phyloP scores from a whole-genome alignment of 2,113 vertebrate genomes.

The Pristiophorus japonicus region DNA sequence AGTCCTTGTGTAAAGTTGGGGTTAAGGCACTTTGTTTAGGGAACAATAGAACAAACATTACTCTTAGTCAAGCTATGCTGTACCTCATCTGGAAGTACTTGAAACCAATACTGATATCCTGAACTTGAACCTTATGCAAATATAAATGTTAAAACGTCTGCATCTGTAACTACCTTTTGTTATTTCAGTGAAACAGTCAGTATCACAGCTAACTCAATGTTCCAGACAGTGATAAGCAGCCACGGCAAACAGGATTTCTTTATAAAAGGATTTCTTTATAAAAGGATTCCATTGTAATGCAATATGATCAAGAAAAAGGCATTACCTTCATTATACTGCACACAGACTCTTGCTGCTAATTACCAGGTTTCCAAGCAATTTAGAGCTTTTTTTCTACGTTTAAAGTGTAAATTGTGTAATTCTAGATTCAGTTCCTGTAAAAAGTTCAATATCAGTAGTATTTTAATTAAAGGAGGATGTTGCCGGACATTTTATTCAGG shows the following conservation, averaged over 20 bases:
- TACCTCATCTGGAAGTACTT: neutral
- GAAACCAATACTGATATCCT: neutral
- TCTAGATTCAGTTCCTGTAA: neutral
- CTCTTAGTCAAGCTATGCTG: neutral
- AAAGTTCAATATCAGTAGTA: neutral
- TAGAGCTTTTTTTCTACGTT: neutral
- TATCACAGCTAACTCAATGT: neutral
- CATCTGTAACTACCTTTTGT: neutral
- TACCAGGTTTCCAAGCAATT: neutral
- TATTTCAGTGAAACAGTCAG: neutral
- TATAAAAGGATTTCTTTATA: neutral
- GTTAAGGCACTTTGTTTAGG: conserved; percentile 17
- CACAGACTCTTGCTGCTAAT: neutral
- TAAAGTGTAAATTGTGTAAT: neutral
- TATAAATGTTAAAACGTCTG: neutral
- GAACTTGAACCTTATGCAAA: neutral
- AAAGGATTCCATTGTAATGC: neutral
- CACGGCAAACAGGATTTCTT: neutral
- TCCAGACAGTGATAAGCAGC: neutral
- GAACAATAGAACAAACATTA: neutral
- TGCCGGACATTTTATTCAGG: neutral
- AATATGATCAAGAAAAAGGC: neutral
- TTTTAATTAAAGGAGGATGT: neutral
- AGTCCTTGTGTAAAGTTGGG: neutral
- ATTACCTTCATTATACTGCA: neutral